Evolutionary conservation across 2,797 vertebrate genomes (phyloP), one percentile per base, ranked within the genome.

Genomic region (Agapornis canus): DNA sequence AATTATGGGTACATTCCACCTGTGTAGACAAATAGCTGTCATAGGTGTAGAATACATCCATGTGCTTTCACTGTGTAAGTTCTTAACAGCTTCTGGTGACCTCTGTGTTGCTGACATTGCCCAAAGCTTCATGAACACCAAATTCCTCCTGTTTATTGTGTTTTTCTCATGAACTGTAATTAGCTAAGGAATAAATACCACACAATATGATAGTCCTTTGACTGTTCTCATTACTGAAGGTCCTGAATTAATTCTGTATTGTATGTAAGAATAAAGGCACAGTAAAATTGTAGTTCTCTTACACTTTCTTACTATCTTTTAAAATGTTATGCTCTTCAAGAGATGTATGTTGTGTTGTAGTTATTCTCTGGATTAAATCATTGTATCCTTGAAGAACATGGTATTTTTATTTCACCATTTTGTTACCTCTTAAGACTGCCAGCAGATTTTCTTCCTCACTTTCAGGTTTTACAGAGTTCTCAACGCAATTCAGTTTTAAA

Each of bases 291-390:
- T 60, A 52, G 13, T 37, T 82, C 18, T 82, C 42, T 51, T 11
- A 10, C 2, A 10, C 8, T 77, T 77, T 71, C 17, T 14, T 73
- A 16, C 16, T 32, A 0, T 29, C 29, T 73, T 76, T 40, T 12
- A 8, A 31, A 48, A n/a, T 27, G 11, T 69, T 21, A 57, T 37
- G 39, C 10, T 23, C 12, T 45, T 87, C 6, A 85, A 47, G 57
- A 71, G 17, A 15, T 45, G 7, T 14, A 32, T 0, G 0, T 56
- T 70, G 5, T 32, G 5, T 52, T 25, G 2, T 37, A 59, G 13
- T 45, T 76, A 21, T 25, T 82, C 13, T 23, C n/a, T 54, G 25
- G 37, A 11, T 13, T 60, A 8, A 64, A 49, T 43, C 61, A 25
- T 22, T 57, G 8, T 43, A 25, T 59, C 13, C 63, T 69, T 70